A percentile compares a stretch with the other conserved stretches of the same genome.
phyloP scores from a whole-genome alignment of 2,888 invertebrate genomes.

The Macrosiphum euphorbiae region DNA sequence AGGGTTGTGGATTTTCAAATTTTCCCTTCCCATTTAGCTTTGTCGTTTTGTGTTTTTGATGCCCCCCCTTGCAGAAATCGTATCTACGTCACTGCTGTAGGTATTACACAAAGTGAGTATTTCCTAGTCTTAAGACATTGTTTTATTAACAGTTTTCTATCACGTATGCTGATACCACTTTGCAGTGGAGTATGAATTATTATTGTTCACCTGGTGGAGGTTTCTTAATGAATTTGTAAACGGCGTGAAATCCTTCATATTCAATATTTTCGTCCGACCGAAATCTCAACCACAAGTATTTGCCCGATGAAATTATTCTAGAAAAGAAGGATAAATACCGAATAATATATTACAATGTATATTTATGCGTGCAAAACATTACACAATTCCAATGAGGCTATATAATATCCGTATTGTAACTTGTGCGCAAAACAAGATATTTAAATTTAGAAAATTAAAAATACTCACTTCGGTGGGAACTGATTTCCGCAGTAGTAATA shows the following conservation, averaged over 20 bases:
- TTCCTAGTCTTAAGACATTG: neutral
- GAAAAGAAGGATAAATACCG: neutral
- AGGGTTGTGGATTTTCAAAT: no score
- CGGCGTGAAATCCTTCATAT: slow-evolving; percentile 83
- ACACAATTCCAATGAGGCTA: neutral
- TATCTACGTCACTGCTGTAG: no score
- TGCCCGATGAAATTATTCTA: slow-evolving; percentile 78
- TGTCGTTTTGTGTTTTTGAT: no score
- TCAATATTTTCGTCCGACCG: slow-evolving; percentile 86
- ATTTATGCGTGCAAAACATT: neutral
- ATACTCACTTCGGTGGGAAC: slow-evolving; percentile 67
- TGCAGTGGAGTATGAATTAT: neutral
- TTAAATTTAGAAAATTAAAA: neutral
- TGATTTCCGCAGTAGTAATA: slow-evolving; percentile 79
- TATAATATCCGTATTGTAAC: neutral
- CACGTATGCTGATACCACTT: neutral
- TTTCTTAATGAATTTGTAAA: slow-evolving; percentile 78
- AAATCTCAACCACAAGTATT: slow-evolving; percentile 85
- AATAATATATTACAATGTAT: neutral
- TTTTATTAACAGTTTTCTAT: neutral
- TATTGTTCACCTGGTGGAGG: slow-evolving; percentile 74
- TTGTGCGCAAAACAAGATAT: neutral
- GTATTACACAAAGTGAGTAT: no score
- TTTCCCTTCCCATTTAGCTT: no score
- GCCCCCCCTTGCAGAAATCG: no score